Evolutionary conservation across 2,797 vertebrate species (phyloP).

Genomic region (Cyprinodon diabolis): DNA sequence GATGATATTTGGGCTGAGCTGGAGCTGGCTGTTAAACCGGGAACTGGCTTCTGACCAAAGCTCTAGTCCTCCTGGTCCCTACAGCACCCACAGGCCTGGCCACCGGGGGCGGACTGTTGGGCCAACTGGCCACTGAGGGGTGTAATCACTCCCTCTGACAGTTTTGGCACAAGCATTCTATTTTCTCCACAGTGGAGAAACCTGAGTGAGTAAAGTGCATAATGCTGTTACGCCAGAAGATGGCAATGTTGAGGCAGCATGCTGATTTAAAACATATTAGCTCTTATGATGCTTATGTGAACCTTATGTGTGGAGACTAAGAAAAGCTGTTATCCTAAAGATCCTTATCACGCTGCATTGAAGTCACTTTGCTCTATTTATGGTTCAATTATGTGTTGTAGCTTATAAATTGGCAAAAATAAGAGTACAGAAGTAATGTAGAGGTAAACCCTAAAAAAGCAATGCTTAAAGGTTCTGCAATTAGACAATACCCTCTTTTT

Average conservation of each 20-base stretch:
- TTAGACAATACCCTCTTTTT: slow-evolving; percentile 30
- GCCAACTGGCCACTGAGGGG: slow-evolving; percentile 78
- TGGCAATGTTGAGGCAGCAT: slow-evolving; percentile 79
- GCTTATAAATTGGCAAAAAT: slow-evolving; percentile 13
- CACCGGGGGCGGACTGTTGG: slow-evolving; percentile 73
- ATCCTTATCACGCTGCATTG: slow-evolving; percentile 3
- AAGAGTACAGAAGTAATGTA: not conserved
- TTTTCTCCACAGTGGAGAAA: slow-evolving; percentile 57
- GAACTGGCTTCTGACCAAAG: slow-evolving; percentile 67
- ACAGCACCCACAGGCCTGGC: slow-evolving; percentile 72
- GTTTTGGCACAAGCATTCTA: slow-evolving; percentile 68
- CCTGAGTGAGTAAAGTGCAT: slow-evolving; percentile 50
- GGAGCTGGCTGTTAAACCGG: slow-evolving; percentile 70
- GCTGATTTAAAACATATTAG: slow-evolving; percentile 26
- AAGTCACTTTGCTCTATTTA: not conserved
- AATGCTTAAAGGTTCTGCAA: slow-evolving; percentile 22
- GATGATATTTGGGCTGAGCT: slow-evolving; percentile 70
- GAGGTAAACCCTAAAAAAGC: slow-evolving; percentile 12
- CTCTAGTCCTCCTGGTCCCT: slow-evolving; percentile 63
- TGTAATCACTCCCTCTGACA: slow-evolving; percentile 79
- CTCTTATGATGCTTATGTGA: slow-evolving; percentile 27
- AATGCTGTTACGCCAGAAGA: slow-evolving; percentile 75
- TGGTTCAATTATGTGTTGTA: slow-evolving; percentile 2
- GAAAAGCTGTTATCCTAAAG: slow-evolving; percentile 12
- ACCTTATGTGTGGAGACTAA: slow-evolving; percentile 2